Base-by-base conservation (phyloP, 2,797 vertebrate species). In the Amblyraja radiata region DNA sequence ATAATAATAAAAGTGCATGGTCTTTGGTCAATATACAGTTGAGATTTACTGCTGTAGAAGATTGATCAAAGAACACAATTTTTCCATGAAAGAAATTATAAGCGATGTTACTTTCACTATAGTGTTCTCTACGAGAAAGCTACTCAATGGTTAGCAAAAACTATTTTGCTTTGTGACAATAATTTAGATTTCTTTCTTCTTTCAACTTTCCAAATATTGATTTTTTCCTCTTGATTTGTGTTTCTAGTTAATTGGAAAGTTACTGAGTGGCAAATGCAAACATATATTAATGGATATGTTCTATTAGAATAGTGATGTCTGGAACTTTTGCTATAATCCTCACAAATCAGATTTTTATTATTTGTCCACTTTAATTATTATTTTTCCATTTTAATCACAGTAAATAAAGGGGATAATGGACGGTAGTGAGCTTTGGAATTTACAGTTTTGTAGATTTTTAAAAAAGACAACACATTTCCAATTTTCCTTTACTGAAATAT, bases 131-230 rank as follows among this genome's bases (percentile, higher is more conserved):
- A 6, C 39, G 8, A 73, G 32, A 18, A 46, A 18, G 68, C 23
- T 46, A 9, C 23, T 11, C 6, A 54, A 21, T 11, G 23, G 16
- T 46, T 73, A 46, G 3, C 9, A 71, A 32, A 32, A 46, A 46
- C 2, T 23, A 71, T 73, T 90, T 71, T 90, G 65, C 32, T 71
- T 71, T 90, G 36, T 36, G 65, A 71, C 83, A 86, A 63, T 71
- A 32, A 25, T 36, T 90, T 39, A 39, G 21, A 32, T 90, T 73
- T 39, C 68, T 46, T 46, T 21, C 25, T 73, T 0, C 13, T 46
- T 10, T 8, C 65, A 73, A 21, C 65, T 91, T 73, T 46, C 71
- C 65, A 91, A 91, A 73, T 91, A 91, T 73, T 90, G 88, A 90
- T 71, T 32, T 58, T 63, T 63, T 39, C 88, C 14, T 65, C 84